Conservation (phyloP, 2,888 invertebrate species). For the Trilocha varians region DNA sequence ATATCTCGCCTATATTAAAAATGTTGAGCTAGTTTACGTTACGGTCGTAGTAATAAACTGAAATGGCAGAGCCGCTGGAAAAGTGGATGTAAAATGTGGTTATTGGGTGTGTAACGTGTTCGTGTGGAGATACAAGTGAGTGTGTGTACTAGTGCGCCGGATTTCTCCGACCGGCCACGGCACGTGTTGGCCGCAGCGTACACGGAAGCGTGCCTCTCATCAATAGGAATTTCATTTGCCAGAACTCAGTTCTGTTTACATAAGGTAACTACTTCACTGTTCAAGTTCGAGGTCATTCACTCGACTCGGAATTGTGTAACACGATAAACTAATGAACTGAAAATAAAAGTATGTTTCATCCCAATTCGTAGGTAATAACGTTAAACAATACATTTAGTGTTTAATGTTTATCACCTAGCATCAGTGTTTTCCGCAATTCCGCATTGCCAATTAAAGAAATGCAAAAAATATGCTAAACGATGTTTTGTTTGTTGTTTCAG, state of each 20-base stretch:
- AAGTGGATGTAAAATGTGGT: constrained; percentile 22
- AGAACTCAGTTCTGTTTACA: constrained; percentile 50
- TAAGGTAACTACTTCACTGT: constrained; percentile 36
- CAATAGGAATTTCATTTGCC: constrained; percentile 52
- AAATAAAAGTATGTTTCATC: not conserved
- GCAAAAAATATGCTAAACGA: constrained; percentile 26
- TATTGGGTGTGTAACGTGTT: constrained; percentile 17
- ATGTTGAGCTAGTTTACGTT: constrained; percentile 12
- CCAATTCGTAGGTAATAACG: not conserved
- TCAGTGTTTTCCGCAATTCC: constrained; percentile 9
- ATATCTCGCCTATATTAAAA: constrained; percentile 5
- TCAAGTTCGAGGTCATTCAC: constrained; percentile 68
- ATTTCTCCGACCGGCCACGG: constrained; percentile 46
- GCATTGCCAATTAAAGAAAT: constrained; percentile 25
- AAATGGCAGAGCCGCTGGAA: constrained; percentile 16
- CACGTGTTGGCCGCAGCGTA: constrained; percentile 39
- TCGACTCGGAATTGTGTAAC: constrained; percentile 5
- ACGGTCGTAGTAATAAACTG: constrained; percentile 13
- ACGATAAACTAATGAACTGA: not conserved
- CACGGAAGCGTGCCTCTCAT: constrained; percentile 46
- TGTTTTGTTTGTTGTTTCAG: constrained; percentile 36
- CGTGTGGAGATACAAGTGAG: constrained; percentile 17
- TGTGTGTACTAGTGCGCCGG: constrained; percentile 26
- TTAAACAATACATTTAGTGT: not conserved
- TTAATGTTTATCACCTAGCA: not conserved